Percentiles rank a stretch among this genome's conserved stretches.
Conservation (phyloP, 2,797 vertebrate genomes). For the Cyprinodon diabolis region DNA sequence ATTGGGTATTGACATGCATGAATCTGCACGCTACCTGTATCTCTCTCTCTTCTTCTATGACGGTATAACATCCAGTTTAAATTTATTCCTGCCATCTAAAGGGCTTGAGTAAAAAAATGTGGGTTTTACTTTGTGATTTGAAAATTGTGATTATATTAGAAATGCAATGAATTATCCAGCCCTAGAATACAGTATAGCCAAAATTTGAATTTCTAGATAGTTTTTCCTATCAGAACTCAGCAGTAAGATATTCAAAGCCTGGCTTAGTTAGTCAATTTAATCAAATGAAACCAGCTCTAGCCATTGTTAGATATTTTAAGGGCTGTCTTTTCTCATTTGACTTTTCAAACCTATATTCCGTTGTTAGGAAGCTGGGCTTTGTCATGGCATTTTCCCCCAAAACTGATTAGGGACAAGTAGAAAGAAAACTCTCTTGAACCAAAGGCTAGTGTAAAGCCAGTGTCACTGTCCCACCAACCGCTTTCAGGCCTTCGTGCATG, state of each 20-base stretch:
- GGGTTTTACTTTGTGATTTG: too few relatives aligned
- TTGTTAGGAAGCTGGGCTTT: neutral
- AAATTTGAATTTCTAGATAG: neutral
- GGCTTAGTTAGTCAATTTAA: neutral
- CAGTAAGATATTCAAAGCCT: neutral
- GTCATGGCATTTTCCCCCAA: neutral
- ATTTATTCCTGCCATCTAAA: too few relatives aligned
- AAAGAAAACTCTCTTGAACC: neutral
- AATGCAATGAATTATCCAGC: too few relatives aligned
- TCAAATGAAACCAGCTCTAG: neutral
- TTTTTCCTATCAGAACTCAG: neutral
- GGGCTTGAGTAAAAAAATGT: too few relatives aligned
- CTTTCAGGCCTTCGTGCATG: slow-evolving; percentile 92
- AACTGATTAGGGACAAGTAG: neutral
- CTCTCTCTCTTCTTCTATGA: too few relatives aligned
- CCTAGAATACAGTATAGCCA: neutral
- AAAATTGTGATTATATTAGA: too few relatives aligned
- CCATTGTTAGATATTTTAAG: neutral
- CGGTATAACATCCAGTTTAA: too few relatives aligned
- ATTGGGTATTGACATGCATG: too few relatives aligned
- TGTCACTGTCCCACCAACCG: slow-evolving; percentile 48
- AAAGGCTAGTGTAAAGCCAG: neutral
- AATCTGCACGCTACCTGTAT: too few relatives aligned
- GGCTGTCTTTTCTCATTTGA: neutral
- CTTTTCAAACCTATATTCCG: neutral